Evolutionary conservation across 2,888 invertebrate genomes (phyloP).

Genomic region (Strigamia maritima): DNA sequence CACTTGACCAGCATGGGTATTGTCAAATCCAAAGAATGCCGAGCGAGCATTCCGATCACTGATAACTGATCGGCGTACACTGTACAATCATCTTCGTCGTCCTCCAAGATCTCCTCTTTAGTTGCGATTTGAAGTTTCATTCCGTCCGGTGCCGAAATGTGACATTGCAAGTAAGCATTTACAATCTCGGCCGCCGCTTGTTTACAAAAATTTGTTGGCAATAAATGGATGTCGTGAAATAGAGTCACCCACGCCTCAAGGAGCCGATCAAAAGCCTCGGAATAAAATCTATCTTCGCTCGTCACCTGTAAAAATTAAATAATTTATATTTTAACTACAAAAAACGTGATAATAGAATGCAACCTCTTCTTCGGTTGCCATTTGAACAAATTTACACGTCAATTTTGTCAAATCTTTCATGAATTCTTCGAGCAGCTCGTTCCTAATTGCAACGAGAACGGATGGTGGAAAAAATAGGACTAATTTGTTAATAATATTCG

Average conservation of each 20-base stretch:
- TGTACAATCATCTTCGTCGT: slow-evolving; percentile 65
- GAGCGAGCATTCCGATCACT: slow-evolving; percentile 63
- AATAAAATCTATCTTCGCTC: slow-evolving; percentile 58
- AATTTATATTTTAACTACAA: no score
- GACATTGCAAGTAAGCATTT: slow-evolving; percentile 73
- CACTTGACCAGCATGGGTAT: slow-evolving; percentile 50
- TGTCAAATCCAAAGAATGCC: slow-evolving; percentile 50
- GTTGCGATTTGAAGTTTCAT: slow-evolving; percentile 51
- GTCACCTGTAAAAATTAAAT: not conserved
- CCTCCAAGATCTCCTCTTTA: slow-evolving; percentile 60
- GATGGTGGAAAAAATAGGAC: slow-evolving; percentile 59
- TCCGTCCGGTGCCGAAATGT: slow-evolving; percentile 78
- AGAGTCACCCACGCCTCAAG: slow-evolving; percentile 66
- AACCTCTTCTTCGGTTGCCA: slow-evolving; percentile 64
- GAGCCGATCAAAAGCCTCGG: slow-evolving; percentile 67
- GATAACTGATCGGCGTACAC: slow-evolving; percentile 70
- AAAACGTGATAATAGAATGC: slow-evolving; percentile 50
- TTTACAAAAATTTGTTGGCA: slow-evolving; percentile 54
- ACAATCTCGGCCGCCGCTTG: slow-evolving; percentile 60
- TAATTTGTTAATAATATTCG: slow-evolving; percentile 64
- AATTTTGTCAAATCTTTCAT: slow-evolving; percentile 62
- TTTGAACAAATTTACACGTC: slow-evolving; percentile 64
- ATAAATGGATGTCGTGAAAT: slow-evolving; percentile 54
- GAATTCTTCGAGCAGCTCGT: slow-evolving; percentile 58
- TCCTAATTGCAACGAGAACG: slow-evolving; percentile 55